Percentiles rank a stretch among this genome's conserved stretches.
phyloP scores from a whole-genome alignment of 2,797 vertebrate genomes.

The Chanos chanos region DNA sequence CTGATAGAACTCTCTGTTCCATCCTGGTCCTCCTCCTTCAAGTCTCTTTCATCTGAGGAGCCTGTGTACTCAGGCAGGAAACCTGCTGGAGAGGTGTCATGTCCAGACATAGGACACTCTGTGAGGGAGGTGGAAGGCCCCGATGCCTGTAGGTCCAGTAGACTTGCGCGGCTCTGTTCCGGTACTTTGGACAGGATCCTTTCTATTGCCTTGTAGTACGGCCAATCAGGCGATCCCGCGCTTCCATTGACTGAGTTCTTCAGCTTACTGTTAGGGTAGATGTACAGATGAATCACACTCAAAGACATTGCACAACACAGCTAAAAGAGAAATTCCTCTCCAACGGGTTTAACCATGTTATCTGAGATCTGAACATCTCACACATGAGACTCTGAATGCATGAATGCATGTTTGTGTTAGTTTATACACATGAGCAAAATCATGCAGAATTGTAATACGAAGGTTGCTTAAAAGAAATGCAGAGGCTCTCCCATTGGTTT shows the following conservation, averaged over 20 bases:
- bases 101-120: slow-evolving; percentile 78
- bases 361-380: no score
- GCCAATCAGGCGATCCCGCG: slow-evolving; percentile 85
- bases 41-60: slow-evolving; percentile 88
- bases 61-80: slow-evolving; percentile 88
- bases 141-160: slow-evolving; percentile 77
- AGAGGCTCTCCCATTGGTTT: no score
- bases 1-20: slow-evolving; percentile 88
- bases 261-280: slow-evolving; percentile 77
- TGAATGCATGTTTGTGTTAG: no score
- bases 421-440: no score
- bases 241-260: slow-evolving; percentile 83
- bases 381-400: no score
- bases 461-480: no score
- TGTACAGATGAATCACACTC: not conserved
- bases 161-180: slow-evolving; percentile 78
- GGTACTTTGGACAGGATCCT: slow-evolving; percentile 91
- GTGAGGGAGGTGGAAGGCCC: slow-evolving; percentile 83
- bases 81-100: slow-evolving; percentile 79
- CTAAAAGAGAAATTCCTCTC: no score
- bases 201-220: slow-evolving; percentile 93
- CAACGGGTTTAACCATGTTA: no score
- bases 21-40: slow-evolving; percentile 81
- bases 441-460: no score
- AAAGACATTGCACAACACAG: no score